Conservation (phyloP, 2,113 vertebrate genomes). For the Seriola dumerili region DNA sequence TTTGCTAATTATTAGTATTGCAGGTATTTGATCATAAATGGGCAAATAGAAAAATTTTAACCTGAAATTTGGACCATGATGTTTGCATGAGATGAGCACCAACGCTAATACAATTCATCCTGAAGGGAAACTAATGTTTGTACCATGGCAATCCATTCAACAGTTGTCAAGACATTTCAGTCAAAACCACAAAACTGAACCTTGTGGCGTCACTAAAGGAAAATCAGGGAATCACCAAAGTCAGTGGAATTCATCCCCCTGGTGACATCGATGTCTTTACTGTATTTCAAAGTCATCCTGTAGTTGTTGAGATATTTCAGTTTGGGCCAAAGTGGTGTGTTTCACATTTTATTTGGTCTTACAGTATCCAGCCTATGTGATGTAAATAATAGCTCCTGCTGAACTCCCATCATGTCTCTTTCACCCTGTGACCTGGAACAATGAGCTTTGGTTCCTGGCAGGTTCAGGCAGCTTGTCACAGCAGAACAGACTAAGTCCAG, state of each 20-base stretch:
- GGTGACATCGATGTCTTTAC: background rate
- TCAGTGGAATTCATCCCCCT: background rate
- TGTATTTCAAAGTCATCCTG: background rate
- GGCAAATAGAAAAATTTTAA: background rate
- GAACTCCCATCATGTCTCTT: conserved; percentile 2
- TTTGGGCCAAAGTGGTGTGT: background rate
- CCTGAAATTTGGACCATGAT: too few species aligned
- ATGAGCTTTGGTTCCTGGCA: conserved; percentile 12
- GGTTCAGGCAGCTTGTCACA: conserved; percentile 2
- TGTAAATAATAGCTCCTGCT: background rate
- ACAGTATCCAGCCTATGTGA: background rate
- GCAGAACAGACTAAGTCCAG: conserved; percentile 28
- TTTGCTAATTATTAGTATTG: too few species aligned
- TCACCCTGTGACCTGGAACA: conserved; percentile 23
- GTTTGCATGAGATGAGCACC: background rate
- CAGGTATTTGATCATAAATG: background rate
- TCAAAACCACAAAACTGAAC: background rate
- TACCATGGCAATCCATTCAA: background rate
- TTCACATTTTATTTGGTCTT: conserved; percentile 11
- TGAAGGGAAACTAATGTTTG: background rate
- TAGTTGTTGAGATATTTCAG: background rate
- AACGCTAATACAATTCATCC: background rate
- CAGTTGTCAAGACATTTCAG: background rate
- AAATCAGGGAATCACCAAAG: too few species aligned
- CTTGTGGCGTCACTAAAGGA: too few species aligned